Evolutionary conservation across 1,140 invertebrate genomes (phyloP).

Genomic region (Pygmarrhopalites habei): DNA sequence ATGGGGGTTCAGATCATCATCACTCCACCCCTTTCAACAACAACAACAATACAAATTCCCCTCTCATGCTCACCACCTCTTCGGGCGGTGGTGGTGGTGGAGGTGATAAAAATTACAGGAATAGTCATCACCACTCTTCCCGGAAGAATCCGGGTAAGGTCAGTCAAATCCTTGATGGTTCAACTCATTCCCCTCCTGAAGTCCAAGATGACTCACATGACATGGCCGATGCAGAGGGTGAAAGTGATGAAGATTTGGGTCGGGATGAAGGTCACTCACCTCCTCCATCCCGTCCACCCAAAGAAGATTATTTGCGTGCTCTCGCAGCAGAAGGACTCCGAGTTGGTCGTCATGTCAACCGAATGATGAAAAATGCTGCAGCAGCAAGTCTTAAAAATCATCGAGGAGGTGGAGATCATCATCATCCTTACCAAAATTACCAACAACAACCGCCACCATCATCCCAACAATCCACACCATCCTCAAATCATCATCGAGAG

Average conservation of each 20-base stretch:
- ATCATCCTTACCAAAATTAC: constrained; percentile 1
- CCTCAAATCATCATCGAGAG: background rate
- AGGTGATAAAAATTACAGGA: too few species aligned
- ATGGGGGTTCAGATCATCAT: too few species aligned
- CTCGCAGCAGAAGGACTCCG: constrained; percentile 33
- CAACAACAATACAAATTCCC: too few species aligned
- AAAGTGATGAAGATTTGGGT: background rate
- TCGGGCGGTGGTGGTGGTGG: too few species aligned
- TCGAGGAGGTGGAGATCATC: background rate
- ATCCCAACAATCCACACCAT: background rate
- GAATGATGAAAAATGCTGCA: constrained; percentile 23
- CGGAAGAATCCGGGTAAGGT: too few species aligned
- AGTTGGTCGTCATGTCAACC: constrained; percentile 32
- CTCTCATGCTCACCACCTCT: too few species aligned
- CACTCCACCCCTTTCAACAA: background rate
- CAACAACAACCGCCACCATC: background rate
- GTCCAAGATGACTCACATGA: too few species aligned
- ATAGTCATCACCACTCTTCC: too few species aligned
- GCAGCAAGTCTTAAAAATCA: background rate
- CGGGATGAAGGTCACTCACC: background rate
- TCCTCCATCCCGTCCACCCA: background rate
- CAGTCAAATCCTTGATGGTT: too few species aligned
- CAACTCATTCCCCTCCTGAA: too few species aligned
- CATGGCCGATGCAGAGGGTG: background rate
- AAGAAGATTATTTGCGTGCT: constrained; percentile 33